Evolutionary conservation across 2,113 vertebrate genomes (phyloP).

Genomic region (Zosterops pallidus): DNA sequence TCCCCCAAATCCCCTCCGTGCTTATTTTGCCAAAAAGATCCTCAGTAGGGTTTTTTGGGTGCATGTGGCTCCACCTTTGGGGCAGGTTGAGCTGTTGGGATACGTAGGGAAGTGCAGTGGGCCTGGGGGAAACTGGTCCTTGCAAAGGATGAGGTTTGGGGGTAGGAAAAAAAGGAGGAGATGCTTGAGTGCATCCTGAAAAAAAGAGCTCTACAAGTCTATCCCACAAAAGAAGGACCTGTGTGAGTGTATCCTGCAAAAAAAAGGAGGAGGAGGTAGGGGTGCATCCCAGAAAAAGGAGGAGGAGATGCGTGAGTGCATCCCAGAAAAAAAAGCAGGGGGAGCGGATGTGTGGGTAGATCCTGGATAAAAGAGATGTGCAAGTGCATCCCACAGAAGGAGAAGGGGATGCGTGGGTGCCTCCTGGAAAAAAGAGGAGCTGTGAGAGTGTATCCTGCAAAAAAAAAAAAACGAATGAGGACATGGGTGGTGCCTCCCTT

Average conservation of each 20-base stretch:
- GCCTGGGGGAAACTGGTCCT: neutral
- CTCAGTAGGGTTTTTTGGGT: neutral
- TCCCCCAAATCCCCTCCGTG: accelerated
- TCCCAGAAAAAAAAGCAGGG: neutral
- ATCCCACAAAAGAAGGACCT: neutral
- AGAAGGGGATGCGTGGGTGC: neutral
- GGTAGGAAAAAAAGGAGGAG: neutral
- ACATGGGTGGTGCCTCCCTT: neutral
- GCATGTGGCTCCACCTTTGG: accelerated
- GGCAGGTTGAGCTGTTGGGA: neutral
- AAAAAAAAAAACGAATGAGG: neutral
- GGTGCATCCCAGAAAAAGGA: neutral
- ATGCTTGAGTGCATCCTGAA: neutral
- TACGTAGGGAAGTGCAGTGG: accelerated
- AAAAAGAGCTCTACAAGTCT: neutral
- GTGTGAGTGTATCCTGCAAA: neutral
- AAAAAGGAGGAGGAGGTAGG: neutral
- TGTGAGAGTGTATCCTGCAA: accelerated
- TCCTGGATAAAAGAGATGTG: neutral
- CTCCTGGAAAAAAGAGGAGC: neutral
- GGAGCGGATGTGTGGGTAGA: neutral
- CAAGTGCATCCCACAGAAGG: neutral
- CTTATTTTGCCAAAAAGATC: neutral
- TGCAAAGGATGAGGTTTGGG: neutral
- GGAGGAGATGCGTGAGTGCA: neutral